Conservation (phyloP, 2,113 vertebrate genomes). For the Hyla sarda region DNA sequence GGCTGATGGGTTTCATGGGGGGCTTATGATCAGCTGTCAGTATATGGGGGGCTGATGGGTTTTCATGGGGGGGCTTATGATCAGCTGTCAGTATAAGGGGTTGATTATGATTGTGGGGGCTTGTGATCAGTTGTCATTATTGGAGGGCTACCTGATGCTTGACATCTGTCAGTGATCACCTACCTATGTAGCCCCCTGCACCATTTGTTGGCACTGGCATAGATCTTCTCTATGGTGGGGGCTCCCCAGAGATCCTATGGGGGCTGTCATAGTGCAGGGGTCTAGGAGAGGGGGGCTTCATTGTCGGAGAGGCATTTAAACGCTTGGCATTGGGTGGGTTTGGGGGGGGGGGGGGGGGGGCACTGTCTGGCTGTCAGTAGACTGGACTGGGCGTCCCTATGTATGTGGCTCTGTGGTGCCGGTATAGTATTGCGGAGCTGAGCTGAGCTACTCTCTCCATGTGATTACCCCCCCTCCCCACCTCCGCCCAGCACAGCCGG, state of each 20-base stretch:
- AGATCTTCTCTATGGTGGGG: too few species aligned
- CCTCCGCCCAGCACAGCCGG: conserved; percentile 33
- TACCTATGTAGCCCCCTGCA: background rate
- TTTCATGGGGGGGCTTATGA: background rate
- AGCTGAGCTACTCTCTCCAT: conserved; percentile 4
- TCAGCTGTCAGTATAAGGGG: too few species aligned
- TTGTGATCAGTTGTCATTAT: too few species aligned
- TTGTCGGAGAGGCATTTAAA: background rate
- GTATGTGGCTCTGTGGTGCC: background rate
- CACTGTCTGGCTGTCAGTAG: conserved; percentile 8
- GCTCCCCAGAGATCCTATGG: background rate
- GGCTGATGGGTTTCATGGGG: too few species aligned
- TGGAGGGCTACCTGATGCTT: too few species aligned
- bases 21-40: background rate
- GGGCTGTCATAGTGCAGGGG: conserved; percentile 4
- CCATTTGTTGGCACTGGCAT: background rate
- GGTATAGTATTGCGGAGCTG: background rate
- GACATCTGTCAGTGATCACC: background rate
- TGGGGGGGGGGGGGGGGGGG: too few species aligned
- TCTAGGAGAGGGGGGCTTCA: background rate
- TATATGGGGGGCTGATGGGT: background rate
- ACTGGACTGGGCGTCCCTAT: background rate
- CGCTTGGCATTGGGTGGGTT: background rate
- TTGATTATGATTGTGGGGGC: too few species aligned
- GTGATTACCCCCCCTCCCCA: too few species aligned